Evolutionary conservation across 2,797 vertebrate species (phyloP).

Genomic region (Gorsachius magnificus): DNA sequence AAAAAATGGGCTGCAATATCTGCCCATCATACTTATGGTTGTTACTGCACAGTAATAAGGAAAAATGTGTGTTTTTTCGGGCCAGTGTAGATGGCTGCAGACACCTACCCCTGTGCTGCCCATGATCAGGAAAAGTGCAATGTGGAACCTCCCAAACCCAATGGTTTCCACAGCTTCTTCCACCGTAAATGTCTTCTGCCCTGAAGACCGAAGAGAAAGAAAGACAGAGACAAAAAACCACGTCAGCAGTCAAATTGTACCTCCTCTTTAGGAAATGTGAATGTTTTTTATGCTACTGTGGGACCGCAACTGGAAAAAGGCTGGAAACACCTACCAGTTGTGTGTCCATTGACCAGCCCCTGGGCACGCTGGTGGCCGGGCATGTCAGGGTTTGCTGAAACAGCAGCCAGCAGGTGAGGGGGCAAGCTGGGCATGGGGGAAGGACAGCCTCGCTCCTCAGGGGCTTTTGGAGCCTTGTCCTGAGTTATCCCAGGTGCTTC

Average conservation of each 20-base stretch:
- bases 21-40: neutral
- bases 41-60: neutral
- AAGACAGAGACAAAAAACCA: neutral
- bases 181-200: conserved; percentile 83
- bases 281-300: fast-evolving
- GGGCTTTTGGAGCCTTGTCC: neutral
- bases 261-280: neutral
- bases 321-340: neutral
- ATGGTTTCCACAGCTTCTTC: conserved; percentile 92
- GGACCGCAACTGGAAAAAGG: neutral
- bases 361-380: neutral
- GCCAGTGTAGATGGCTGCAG: neutral
- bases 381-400: neutral
- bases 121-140: conserved; percentile 91
- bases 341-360: neutral
- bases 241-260: neutral
- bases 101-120: conserved; percentile 87
- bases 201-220: conserved; percentile 43
- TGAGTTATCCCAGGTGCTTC: neutral
- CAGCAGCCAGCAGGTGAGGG: neutral
- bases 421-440: fast-evolving
- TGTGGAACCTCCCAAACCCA: conserved; percentile 91
- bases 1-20: neutral
- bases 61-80: neutral
- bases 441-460: neutral